Base-by-base conservation (phyloP, 2,113 vertebrate genomes). In the Phyllostomus discolor region DNA sequence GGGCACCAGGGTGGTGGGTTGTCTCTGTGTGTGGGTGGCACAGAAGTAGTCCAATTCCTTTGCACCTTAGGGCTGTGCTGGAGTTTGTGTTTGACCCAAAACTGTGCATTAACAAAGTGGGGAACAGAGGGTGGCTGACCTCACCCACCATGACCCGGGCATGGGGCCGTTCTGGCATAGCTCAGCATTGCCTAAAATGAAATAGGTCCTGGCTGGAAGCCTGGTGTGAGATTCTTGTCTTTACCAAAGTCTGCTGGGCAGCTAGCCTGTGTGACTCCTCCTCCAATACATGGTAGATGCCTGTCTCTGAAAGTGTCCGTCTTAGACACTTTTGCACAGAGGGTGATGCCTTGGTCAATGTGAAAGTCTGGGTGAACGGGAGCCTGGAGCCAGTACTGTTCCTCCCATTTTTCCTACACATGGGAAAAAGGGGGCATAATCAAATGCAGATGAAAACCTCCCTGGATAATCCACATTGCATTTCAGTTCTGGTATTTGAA, bases 1-100 rank as follows among this genome's bases (percentile, higher is more conserved):
- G 41, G 52, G 31, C 10, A 6, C 5, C 4, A 31, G 5, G 5
- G 2, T 2, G 14, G 1, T 4, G 22, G 11, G 15, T 15, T 5
- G 6, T 52, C 54, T 62, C 31, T 20, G 3, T 1, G 2, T 38
- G 17, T 79, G 67, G 54, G 57, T 20, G 54, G 16, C 11, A 15
- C 52, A 75, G 52, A 43, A 31, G 10, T 17, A 5, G 8, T 46
- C 28, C 50, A 43, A 46, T 20, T 20, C 26, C 41, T 67, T 46
- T 20, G 64, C 59, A 43, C 6, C 7, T 46, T 9, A 9, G 54
- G 38, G 22, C 33, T 12, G 15, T 31, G 28, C 17, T 38, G 22
- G 16, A 24, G 9, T 8, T 69, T 38, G n/a, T 76, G 38, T 79
- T 54, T 69, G 72, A 82, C 16, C 57, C 26, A 17, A 52, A 90